Conservation (phyloP, 2,113 vertebrate species). For the Otis tarda region DNA sequence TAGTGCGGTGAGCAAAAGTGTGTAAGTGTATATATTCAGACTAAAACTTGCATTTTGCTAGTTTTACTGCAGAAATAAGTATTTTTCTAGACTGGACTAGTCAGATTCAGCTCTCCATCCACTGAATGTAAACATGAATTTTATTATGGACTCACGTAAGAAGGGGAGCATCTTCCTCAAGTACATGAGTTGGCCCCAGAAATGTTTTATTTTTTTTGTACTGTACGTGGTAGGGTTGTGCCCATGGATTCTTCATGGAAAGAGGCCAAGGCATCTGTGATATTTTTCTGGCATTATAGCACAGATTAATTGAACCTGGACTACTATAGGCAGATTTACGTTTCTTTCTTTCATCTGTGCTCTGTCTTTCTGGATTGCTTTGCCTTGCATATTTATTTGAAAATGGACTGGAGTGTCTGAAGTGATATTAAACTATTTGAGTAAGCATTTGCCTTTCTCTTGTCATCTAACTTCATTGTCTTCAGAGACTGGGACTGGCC, state of each 20-base stretch:
- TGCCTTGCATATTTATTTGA: not conserved
- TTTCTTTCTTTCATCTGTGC: not conserved
- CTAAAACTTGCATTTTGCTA: not conserved
- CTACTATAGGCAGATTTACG: not conserved
- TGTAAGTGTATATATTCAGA: no score
- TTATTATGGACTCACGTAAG: not conserved
- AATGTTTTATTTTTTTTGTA: not conserved
- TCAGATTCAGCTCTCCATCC: not conserved
- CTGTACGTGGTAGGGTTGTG: not conserved
- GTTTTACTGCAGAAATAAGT: not conserved
- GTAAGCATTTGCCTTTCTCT: not conserved
- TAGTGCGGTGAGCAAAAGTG: not conserved
- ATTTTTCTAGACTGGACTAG: not conserved
- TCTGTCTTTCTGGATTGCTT: not conserved
- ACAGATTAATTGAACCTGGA: not conserved
- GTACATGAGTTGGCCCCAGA: no score
- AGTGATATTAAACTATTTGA: not conserved
- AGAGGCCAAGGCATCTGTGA: rapidly evolving
- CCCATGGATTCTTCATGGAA: not conserved
- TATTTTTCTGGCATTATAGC: not conserved
- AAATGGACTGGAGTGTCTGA: not conserved
- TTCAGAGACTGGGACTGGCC: not conserved
- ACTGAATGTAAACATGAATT: not conserved
- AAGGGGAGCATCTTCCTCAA: not conserved
- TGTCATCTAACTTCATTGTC: not conserved